These are phyloP conservation scores for Cylloceria caligata DNA, from an alignment of 2,888 invertebrate genomes.

Conservation along the genomic window DNA sequence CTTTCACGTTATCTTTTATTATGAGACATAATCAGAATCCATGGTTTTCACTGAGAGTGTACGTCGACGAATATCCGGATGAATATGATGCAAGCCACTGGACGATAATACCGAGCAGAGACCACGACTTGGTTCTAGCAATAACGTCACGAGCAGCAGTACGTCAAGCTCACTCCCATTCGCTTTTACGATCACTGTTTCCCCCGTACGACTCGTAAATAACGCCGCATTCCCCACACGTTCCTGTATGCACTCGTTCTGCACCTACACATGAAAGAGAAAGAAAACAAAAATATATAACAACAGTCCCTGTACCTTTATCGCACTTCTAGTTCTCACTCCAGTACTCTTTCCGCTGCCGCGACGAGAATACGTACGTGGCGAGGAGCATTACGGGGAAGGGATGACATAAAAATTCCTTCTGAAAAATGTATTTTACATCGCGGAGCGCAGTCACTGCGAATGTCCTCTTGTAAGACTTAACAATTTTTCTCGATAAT, in stretches of 20 bases:
- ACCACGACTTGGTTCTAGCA: conserved; percentile 50
- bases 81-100: conserved; percentile 51
- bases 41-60: conserved; percentile 4
- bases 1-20: background rate
- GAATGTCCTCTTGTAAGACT: conserved; percentile 16
- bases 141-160: conserved; percentile 56
- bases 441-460: conserved; percentile 1
- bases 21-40: background rate
- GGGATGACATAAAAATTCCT: conserved; percentile 60
- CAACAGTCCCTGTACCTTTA: conserved; percentile 41
- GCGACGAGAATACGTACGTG: conserved; percentile 37
- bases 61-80: conserved; percentile 39
- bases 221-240: conserved; percentile 59
- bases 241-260: conserved; percentile 32
- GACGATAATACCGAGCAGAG: conserved; percentile 53
- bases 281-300: conserved; percentile 40
- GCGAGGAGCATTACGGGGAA: conserved; percentile 39
- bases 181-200: conserved; percentile 67
- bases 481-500: conserved; percentile 6
- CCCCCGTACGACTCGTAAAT: conserved; percentile 64
- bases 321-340: conserved; percentile 41
- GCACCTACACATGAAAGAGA: conserved; percentile 19
- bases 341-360: conserved; percentile 43
- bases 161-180: conserved; percentile 64
- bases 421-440: conserved; percentile 55